A percentile compares a stretch with the other conserved stretches of the same genome.
phyloP scores from a whole-genome alignment of 2,797 vertebrate species.

The Decapterus maruadsi region DNA sequence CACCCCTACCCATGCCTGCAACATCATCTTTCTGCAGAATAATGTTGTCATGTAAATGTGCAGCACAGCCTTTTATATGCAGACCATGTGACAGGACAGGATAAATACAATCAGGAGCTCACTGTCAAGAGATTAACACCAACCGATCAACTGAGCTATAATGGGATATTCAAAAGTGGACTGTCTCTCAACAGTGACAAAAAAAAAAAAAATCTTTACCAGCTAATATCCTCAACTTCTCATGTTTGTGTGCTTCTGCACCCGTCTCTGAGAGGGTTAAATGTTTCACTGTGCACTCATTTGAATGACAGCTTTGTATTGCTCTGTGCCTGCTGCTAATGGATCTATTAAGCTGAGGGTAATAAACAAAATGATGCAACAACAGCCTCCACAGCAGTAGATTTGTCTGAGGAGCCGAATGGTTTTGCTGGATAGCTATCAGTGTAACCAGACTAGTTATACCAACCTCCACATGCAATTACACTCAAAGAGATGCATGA shows the following conservation, averaged over 20 bases:
- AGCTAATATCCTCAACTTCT: neutral
- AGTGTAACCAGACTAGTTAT: neutral
- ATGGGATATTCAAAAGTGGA: neutral
- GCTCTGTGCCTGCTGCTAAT: conserved; percentile 15
- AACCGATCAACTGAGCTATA: neutral
- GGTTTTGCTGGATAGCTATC: conserved; percentile 1
- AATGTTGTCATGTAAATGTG: conserved; percentile 41
- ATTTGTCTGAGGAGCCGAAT: neutral
- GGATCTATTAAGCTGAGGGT: conserved; percentile 19
- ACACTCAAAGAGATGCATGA: conserved; percentile 9
- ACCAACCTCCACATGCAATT: conserved; percentile 12
- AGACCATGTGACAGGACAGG: conserved; percentile 48
- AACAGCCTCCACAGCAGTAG: neutral
- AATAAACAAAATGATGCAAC: conserved; percentile 6
- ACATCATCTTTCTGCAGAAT: conserved; percentile 51
- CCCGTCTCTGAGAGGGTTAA: neutral
- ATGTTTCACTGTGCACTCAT: neutral
- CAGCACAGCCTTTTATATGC: conserved; percentile 34
- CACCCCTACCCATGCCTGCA: neutral
- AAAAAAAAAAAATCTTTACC: too few relatives aligned
- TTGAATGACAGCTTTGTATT: conserved; percentile 29
- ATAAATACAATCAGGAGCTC: conserved; percentile 28
- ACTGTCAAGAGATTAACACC: conserved; percentile 24
- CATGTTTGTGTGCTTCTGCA: neutral
- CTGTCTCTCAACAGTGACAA: neutral